Evolutionary conservation across 2,888 invertebrate species (phyloP).

Genomic region (Bellardia pandia): DNA sequence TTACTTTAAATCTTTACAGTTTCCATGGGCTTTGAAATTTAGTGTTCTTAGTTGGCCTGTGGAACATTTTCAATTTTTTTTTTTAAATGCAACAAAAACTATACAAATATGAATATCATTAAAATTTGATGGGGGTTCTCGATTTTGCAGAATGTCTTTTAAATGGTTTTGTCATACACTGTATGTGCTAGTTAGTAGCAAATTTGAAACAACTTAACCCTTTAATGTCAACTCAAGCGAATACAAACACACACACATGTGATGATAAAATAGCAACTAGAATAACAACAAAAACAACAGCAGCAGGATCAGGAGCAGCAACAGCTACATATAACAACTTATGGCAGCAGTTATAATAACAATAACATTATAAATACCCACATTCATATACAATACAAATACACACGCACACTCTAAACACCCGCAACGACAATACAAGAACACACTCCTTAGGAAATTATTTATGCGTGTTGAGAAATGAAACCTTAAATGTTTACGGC

Average conservation of each 20-base stretch:
- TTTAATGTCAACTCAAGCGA: slow-evolving; percentile 31
- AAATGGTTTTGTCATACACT: too few relatives aligned
- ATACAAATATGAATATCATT: too few relatives aligned
- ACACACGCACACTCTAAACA: background rate
- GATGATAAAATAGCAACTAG: slow-evolving; percentile 6
- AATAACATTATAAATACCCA: background rate
- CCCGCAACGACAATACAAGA: background rate
- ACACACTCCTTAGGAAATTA: background rate
- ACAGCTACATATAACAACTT: slow-evolving; percentile 6
- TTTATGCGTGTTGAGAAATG: slow-evolving; percentile 1
- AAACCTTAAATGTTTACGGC: slow-evolving; percentile 25
- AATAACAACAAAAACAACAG: background rate
- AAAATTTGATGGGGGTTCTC: too few relatives aligned
- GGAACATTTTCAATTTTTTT: too few relatives aligned
- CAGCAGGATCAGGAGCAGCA: background rate
- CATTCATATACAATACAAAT: background rate
- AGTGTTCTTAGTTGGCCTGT: too few relatives aligned
- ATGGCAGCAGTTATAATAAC: slow-evolving; percentile 7
- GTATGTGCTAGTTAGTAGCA: slow-evolving; percentile 5
- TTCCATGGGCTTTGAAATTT: too few relatives aligned
- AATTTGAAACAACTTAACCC: slow-evolving; percentile 29
- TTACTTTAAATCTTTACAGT: too few relatives aligned
- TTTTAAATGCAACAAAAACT: too few relatives aligned
- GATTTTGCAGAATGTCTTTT: too few relatives aligned
- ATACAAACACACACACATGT: background rate